Conservation (phyloP, 2,888 invertebrate genomes). For the Carpatolechia fugitivella region DNA sequence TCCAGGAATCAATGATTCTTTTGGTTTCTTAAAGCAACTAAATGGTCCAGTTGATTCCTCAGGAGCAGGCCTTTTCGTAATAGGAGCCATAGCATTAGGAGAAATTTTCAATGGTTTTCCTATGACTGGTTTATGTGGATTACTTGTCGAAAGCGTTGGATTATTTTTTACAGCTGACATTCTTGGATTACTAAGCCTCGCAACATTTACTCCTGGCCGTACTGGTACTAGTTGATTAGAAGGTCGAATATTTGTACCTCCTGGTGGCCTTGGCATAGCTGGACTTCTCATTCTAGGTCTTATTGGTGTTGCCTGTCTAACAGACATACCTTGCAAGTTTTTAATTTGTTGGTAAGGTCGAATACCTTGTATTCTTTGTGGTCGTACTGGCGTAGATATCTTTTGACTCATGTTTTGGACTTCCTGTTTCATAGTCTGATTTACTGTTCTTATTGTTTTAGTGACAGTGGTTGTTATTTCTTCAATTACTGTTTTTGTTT, state of each 20-base stretch:
- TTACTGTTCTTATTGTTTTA: conserved; percentile 69
- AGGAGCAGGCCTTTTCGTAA: conserved; percentile 41
- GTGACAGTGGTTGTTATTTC: conserved; percentile 74
- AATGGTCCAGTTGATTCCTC: conserved; percentile 51
- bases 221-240: conserved; percentile 40
- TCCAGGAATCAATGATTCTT: conserved; percentile 58
- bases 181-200: conserved; percentile 41
- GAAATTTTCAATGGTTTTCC: conserved; percentile 55
- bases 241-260: conserved; percentile 24
- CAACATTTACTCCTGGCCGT: conserved; percentile 36
- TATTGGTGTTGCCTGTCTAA: conserved; percentile 46
- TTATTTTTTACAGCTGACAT: conserved; percentile 36
- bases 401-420: conserved; percentile 43
- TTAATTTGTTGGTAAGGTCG: conserved; percentile 36
- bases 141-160: conserved; percentile 28
- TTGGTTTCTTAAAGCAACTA: conserved; percentile 67
- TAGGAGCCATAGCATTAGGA: conserved; percentile 40
- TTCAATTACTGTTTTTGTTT: conserved; percentile 67
- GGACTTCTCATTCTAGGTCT: conserved; percentile 42
- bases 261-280: conserved; percentile 31
- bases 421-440: conserved; percentile 62
- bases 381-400: conserved; percentile 29
- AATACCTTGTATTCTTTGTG: conserved; percentile 45
- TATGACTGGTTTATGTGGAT: conserved; percentile 32
- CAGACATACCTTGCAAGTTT: conserved; percentile 46